Base-by-base conservation (phyloP, 2,888 invertebrate species). In the Parthenolecanium corni region DNA sequence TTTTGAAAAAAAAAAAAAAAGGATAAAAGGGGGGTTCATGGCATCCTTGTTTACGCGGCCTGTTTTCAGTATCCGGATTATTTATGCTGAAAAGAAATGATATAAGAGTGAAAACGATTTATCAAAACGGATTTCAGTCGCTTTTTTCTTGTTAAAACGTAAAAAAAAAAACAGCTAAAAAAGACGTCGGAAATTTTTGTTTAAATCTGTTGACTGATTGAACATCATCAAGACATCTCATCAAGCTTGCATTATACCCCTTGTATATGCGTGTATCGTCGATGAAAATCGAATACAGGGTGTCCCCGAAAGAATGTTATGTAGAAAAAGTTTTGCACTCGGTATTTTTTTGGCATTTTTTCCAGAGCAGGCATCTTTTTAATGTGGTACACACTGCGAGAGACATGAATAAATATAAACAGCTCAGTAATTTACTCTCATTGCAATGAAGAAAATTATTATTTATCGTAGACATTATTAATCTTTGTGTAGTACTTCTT, bases 191-290 rank as follows among this genome's bases (percentile, higher is more conserved):
- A 58, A 58, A 58, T 58, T 58, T 58, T 58, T 58, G 58, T 58
- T 58, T 58, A 58, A 58, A 58, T 58, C 58, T 58, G 58, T 58
- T 58, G 58, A 58, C 58, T 58, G 58, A 58, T 58, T 58, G 58
- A 58, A 58, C 58, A 58, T 58, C 58, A 58, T 58, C 58, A 58
- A 58, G 47, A 47, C 58, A 36, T 58, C 36, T 58, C 58, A 58
- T 58, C 36, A 46, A 56, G 56, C 56, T 56, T 42, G 46, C 56
- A 56, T 56, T 56, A 56, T 56, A 46, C 44, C 44, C n/a, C 56
- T 24, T 40, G 46, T 56, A 56, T 56, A 24, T 46, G 46, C 46
- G 46, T 56, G 42, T 56, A 54, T 56, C 56, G 46, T 56, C 44
- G 56, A 56, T 56, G 56, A 56, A 53, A 44, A 23, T 31, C 31